Percentiles rank a stretch among this genome's conserved stretches.
Evolutionary conservation across 2,113 vertebrate species (phyloP).

Genomic region (Phalacrocorax pelagicus): DNA sequence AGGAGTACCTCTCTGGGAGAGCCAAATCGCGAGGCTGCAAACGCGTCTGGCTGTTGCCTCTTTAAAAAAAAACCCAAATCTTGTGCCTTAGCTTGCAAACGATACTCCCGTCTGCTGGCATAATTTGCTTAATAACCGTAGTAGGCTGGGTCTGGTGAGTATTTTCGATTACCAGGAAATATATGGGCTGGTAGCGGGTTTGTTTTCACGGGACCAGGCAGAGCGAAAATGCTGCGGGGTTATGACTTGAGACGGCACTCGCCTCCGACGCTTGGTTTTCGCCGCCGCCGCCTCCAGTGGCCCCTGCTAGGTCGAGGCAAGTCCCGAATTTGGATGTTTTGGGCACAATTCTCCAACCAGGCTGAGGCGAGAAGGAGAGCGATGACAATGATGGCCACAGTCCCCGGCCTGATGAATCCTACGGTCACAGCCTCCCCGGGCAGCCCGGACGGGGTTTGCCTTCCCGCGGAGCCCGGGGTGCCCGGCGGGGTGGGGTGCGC

Average conservation of each 20-base stretch:
- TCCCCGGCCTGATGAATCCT: not conserved
- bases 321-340: not conserved
- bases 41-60: slow-evolving; percentile 2
- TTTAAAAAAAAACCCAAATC: not conserved
- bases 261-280: not conserved
- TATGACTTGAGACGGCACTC: not conserved
- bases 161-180: slow-evolving; percentile 76
- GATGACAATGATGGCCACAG: not conserved
- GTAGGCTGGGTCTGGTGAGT: slow-evolving; percentile 74
- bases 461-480: not conserved
- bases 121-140: slow-evolving; percentile 74
- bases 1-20: slow-evolving; percentile 31
- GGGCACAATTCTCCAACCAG: slow-evolving; percentile 1
- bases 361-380: not conserved
- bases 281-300: not conserved
- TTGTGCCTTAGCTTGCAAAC: slow-evolving; percentile 43
- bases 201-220: slow-evolving; percentile 9
- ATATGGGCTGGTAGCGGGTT: slow-evolving; percentile 55
- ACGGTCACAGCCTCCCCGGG: not conserved
- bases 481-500: not conserved
- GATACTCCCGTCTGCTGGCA: slow-evolving; percentile 64
- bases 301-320: not conserved
- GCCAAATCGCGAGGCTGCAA: slow-evolving; percentile 44
- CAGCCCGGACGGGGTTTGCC: not conserved
- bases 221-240: not conserved